Evolutionary conservation across 2,888 invertebrate species (phyloP).

Genomic region (Gandaritis pyraliata): DNA sequence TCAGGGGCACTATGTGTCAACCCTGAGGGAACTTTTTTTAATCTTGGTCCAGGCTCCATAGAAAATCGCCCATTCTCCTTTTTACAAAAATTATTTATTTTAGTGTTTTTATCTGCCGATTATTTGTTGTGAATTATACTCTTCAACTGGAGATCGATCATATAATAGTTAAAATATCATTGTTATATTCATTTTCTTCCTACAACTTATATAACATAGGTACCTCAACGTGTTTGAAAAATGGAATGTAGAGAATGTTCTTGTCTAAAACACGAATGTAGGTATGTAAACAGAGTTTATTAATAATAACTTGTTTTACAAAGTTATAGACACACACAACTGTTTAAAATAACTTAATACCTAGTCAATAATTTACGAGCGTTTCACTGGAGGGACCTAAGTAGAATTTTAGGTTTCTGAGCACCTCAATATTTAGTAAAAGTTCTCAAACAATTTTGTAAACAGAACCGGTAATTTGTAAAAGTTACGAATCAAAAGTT

Average conservation of each 20-base stretch:
- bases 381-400: too few species aligned
- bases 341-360: constrained; percentile 32
- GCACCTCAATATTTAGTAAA: too few species aligned
- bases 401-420: too few species aligned
- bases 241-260: background rate
- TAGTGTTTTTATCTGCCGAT: background rate
- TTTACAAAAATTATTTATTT: background rate
- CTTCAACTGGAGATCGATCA: background rate
- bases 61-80: too few species aligned
- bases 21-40: too few species aligned
- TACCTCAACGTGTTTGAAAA: background rate
- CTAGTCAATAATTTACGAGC: constrained; percentile 42
- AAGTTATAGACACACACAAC: constrained; percentile 30
- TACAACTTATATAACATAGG: constrained; percentile 1
- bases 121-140: background rate
- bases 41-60: too few species aligned
- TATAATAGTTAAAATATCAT: background rate
- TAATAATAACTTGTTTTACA: constrained; percentile 37
- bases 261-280: constrained; percentile 15
- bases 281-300: constrained; percentile 35
- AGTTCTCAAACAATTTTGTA: too few species aligned
- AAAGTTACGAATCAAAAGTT: too few species aligned
- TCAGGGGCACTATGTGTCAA: too few species aligned
- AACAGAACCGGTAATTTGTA: too few species aligned
- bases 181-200: background rate